Evolutionary conservation across 2,113 vertebrate species (phyloP), one percentile per base, ranked within the genome.

Genomic region (Entosphenus tridentatus): DNA sequence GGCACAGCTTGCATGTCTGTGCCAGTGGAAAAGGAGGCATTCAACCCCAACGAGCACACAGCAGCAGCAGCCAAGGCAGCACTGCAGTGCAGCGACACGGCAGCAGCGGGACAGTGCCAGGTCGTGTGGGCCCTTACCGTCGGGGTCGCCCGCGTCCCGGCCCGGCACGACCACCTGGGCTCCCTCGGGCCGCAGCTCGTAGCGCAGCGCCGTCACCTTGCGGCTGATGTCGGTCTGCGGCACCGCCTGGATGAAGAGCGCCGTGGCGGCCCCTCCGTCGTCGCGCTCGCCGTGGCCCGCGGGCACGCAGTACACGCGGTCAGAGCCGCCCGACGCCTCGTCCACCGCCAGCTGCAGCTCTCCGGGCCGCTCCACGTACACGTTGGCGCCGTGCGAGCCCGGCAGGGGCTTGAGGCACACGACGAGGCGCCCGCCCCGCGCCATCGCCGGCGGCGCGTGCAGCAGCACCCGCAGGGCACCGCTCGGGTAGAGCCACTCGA

Each of bases 161-260:
- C 39, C 39, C 39, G 39, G 39, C 39, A 39, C 39, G 39, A 39
- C 39, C 39, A 39, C 39, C 39, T 39, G 39, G 39, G 39, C 39
- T 7, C 39, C 39, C 39, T 39, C 39, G 39, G 39, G 39, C 72
- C 84, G 77, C 74, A 86, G 73, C 74, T 87, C 79, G 1, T 83
- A 83, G 73, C 79, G 82, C 77, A 86, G 85, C 67, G 80, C 77
- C 74, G 82, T 77, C 0, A 57, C 72, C n/a, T 76, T 75, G 67
- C 76, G 77, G 73, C 77, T 74, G 75, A 81, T 76, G 57, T 77
- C 77, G 14, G 70, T 74, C 70, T 80, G 81, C 1, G 76, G 81
- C 57, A 76, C 80, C 71, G 81, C 80, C 74, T 84, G 82, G 56
- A 85, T 77, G 76, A 86, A 84, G n/a, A 87, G 74, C 8, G 77